These are phyloP conservation scores for Coryphaenoides rupestris DNA, from an alignment of 2,113 vertebrate species.

Conservation along the genomic window DNA sequence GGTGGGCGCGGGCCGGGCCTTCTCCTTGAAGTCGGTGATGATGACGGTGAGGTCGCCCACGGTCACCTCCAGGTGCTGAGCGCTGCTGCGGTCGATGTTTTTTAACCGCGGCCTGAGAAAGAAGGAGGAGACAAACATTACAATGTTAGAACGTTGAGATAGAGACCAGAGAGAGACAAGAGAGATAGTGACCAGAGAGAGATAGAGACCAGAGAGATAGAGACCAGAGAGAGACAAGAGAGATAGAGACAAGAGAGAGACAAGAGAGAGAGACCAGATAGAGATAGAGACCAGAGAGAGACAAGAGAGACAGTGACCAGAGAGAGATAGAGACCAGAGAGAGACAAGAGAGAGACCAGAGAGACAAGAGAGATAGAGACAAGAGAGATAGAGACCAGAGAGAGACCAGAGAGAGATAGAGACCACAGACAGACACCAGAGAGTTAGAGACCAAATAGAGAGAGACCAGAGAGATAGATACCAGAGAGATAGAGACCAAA, in stretches of 20 bases:
- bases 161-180: background rate
- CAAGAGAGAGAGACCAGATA: too few species aligned
- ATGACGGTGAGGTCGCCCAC: constrained; percentile 99
- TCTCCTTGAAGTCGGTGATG: constrained; percentile 99
- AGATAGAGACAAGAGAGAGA: background rate
- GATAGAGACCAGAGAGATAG: too few species aligned
- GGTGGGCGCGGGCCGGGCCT: constrained; percentile 88
- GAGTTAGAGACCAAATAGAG: too few species aligned
- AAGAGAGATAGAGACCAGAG: too few species aligned
- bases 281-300: too few species aligned
- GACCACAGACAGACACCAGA: too few species aligned
- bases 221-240: background rate
- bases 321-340: too few species aligned
- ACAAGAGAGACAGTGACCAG: too few species aligned
- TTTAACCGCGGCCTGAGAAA: constrained; percentile 91
- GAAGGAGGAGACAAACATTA: background rate
- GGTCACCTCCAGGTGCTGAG: constrained; percentile 98
- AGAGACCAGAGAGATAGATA: too few species aligned
- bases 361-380: too few species aligned
- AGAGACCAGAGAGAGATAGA: background rate
- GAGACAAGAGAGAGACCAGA: background rate
- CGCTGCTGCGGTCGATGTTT: constrained; percentile 98
- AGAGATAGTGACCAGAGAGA: background rate
- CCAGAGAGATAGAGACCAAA: background rate
- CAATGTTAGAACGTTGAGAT: too few species aligned